Evolutionary conservation across 2,113 vertebrate species (phyloP).

Genomic region (Notiomystis cincta): DNA sequence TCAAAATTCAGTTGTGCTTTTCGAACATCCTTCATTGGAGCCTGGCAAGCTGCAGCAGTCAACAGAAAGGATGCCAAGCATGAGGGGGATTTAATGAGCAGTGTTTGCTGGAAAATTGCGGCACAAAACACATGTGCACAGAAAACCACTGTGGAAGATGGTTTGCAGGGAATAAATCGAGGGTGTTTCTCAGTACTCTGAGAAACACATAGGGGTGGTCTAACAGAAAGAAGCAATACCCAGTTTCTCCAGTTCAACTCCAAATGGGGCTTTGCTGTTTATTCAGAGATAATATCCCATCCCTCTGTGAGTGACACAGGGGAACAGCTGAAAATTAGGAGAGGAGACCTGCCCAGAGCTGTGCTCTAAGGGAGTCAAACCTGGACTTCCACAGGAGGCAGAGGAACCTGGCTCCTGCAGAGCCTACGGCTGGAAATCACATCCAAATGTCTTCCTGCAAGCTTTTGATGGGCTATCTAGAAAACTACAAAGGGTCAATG

Average conservation of each 20-base stretch:
- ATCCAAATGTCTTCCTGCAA: background rate
- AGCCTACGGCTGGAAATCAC: background rate
- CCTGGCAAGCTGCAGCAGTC: background rate
- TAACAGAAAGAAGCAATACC: background rate
- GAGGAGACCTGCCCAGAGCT: background rate
- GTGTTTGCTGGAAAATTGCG: background rate
- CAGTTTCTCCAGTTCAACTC: background rate
- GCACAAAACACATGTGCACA: background rate
- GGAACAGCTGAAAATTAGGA: background rate
- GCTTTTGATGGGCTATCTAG: background rate
- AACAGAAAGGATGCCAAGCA: background rate
- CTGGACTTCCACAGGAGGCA: background rate
- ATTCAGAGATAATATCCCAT: background rate
- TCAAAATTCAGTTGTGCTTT: background rate
- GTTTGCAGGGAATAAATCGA: background rate
- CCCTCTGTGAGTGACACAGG: background rate
- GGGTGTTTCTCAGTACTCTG: accelerated
- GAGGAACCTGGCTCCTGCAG: background rate
- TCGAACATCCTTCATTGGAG: background rate
- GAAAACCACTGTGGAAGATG: background rate
- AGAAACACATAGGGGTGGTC: background rate
- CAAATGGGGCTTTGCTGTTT: accelerated
- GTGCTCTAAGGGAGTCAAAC: background rate
- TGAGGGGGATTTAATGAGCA: background rate
- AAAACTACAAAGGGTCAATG: background rate